Conservation (phyloP, 2,113 vertebrate genomes). For the Corythornis cristatus region DNA sequence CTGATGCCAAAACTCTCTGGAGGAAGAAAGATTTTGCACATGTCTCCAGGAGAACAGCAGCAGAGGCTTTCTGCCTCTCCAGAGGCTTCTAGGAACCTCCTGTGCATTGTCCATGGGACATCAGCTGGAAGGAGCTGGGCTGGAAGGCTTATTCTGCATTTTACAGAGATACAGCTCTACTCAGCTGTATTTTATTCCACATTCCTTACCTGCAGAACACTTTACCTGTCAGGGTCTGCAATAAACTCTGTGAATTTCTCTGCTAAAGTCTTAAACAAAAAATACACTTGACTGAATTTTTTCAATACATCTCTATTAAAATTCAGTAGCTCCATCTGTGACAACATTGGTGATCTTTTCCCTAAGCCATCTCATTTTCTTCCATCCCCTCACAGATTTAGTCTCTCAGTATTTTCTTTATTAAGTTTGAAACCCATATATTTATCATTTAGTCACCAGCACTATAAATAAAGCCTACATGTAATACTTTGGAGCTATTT, state of each 20-base stretch:
- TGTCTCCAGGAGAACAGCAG: neutral
- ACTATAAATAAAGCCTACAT: neutral
- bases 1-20: neutral
- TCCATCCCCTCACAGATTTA: neutral
- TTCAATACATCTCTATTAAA: neutral
- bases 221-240: neutral
- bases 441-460: neutral
- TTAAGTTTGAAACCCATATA: neutral
- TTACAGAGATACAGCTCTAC: neutral
- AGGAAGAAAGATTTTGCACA: neutral
- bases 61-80: neutral
- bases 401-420: neutral
- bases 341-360: neutral
- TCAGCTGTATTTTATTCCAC: neutral
- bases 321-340: neutral
- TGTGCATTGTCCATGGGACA: neutral
- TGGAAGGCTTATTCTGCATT: neutral
- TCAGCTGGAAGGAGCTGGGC: neutral
- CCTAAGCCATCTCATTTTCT: neutral
- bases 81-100: neutral
- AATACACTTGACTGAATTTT: neutral
- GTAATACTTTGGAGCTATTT: neutral
- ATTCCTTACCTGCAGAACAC: neutral
- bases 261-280: neutral
- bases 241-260: neutral